A percentile compares a stretch with the other conserved stretches of the same genome.
phyloP scores from a whole-genome alignment of 2,113 vertebrate species.

The Phaetusa simplex region DNA sequence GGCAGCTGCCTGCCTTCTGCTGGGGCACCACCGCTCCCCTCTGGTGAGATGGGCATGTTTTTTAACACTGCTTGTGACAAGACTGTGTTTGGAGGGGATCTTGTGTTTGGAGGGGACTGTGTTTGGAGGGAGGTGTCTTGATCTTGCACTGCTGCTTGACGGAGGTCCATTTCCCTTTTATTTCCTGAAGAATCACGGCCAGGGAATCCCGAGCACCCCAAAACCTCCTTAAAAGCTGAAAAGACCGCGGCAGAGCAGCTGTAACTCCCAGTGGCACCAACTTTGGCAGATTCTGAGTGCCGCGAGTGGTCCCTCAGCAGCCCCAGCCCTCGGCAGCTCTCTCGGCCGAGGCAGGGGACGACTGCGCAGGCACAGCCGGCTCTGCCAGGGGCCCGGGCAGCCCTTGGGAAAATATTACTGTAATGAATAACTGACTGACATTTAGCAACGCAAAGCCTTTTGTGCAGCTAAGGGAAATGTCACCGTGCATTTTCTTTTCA shows the following conservation, averaged over 20 bases:
- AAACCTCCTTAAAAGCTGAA: not conserved
- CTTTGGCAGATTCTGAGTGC: not conserved
- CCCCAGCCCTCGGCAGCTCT: not conserved
- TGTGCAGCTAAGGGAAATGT: not conserved
- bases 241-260: not conserved
- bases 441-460: slow-evolving; percentile 1
- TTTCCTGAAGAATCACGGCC: not conserved
- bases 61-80: not conserved
- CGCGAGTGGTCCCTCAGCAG: not conserved
- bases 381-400: not conserved
- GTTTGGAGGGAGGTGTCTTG: not conserved
- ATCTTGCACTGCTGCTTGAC: not conserved
- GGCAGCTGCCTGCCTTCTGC: not conserved
- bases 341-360: accelerated
- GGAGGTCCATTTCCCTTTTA: not conserved
- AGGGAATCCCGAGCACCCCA: not conserved
- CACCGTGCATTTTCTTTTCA: not conserved
- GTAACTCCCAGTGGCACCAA: not conserved
- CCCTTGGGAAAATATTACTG: not conserved
- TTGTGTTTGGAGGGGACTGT: not conserved
- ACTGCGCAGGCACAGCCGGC: not conserved
- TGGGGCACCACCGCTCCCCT: not conserved
- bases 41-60: not conserved
- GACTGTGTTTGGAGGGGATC: not conserved
- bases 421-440: not conserved